Base-by-base conservation (phyloP, 2,888 invertebrate species). In the Heterodera filipjevi region DNA sequence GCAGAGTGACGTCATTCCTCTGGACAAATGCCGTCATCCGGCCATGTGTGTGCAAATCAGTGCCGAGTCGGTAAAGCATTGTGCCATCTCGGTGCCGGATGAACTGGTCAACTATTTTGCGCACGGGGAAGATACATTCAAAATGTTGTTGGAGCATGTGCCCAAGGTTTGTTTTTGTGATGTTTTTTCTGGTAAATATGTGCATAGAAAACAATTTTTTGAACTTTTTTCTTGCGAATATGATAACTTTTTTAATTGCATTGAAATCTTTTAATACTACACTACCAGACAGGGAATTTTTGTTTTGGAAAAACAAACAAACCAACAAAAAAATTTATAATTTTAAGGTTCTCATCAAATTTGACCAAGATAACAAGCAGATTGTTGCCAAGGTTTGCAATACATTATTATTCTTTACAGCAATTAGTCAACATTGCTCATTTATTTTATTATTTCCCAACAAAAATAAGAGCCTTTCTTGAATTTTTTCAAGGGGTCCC, bases 21-120 rank as follows among this genome's bases (percentile, higher is more conserved):
- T 75, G 14, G 75, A 78, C 5, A 27, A 53, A 8, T 84, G 84
- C 70, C 84, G 84, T 22, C 79, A 66, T 32, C 35, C 73, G 16
- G 74, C 66, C 35, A 33, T 44, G 19, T 68, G 79, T 32, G 53
- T 39, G n/a, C 79, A 73, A 30, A 6, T 85, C 10, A 66, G 44
- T 3, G 68, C 35, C 16, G 44, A 68, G 27, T 83, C 66, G 12
- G 76, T 86, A n/a, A 85, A 84, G 66, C 59, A 72, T 27, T 46
- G 49, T n/a, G 59, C 30, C 19, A 76, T 86, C 33, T 53, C 49
- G 16, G 82, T 83, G 22, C 81, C 84, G 8, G 79, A 77, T 27
- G 85, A 86, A 27, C 35, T 84, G 74, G 49, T 49, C n/a, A 68
- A 73, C 19, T 82, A 81, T 72, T 84, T 82, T 71, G 59, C 49